Evolutionary conservation across 92 coral and sea anemone species (phyloP), one percentile per base, ranked within the genome.

Genomic region (Siderastrea siderea): DNA sequence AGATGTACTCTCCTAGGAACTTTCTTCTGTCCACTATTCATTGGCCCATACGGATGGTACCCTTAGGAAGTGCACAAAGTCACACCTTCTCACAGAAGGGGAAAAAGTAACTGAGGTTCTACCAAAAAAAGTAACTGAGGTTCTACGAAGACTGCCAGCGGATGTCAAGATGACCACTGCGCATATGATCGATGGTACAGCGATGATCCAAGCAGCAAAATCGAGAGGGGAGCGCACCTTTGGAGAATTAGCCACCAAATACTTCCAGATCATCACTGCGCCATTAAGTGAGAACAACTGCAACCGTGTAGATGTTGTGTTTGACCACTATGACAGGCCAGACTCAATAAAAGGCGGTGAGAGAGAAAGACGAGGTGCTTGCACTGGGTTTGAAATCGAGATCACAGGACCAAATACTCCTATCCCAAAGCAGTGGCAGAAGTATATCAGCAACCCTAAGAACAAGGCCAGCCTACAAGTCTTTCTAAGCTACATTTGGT

Each of bases 351-450:
- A 68, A 77, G 49, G 80, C 60, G 70, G 51, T 83, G 73, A 87
- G 62, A 10, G 89, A 52, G 68, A 84, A 63, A 63, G 77, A 47
- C 50, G 54, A 12, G 77, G 57, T 3, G 5, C 77, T 14, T 62
- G 67, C 50, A 14, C 52, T 46, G 70, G 80, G 26, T 57, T 86
- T 68, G 89, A 91, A 69, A 60, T 91, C 9, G 81, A 67, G 64
- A 91, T 91, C 57, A 71, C 46, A 53, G 81, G 86, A 48, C 57
- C 69, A 47, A 54, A 65, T 77, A 91, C 91, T 68, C 80, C 88
- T 82, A 75, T 82, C 70, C 90, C 90, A 55, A 90, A 71, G n/a
- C n/a, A n/a, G n/a, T n/a, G n/a, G n/a, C n/a, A n/a, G n/a, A n/a
- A n/a, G n/a, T n/a, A n/a, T n/a, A n/a, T n/a, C n/a, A n/a, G n/a